These are phyloP conservation scores for Brotula barbata DNA, from an alignment of 2,797 vertebrate species.

Conservation along the genomic window DNA sequence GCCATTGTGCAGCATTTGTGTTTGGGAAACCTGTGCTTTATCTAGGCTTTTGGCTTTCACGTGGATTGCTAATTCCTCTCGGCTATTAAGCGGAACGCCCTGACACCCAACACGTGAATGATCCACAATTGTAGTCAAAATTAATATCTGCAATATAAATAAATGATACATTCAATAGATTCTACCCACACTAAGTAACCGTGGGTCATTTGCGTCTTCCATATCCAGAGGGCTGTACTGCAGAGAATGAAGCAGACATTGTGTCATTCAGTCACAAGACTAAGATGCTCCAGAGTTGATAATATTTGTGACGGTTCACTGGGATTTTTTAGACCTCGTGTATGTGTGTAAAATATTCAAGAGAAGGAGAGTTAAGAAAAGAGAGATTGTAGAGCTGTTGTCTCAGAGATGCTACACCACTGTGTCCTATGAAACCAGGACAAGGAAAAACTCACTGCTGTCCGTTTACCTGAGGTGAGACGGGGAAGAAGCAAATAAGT, in stretches of 20 bases:
- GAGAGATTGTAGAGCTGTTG: conserved; percentile 21
- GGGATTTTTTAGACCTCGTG: conserved; percentile 20
- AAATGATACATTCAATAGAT: conserved; percentile 31
- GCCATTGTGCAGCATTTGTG: conserved; percentile 45
- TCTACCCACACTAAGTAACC: not conserved
- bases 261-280: conserved; percentile 25
- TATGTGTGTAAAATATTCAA: conserved; percentile 23
- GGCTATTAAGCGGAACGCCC: conserved; percentile 21
- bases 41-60: conserved; percentile 19
- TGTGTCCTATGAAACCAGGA: conserved; percentile 41
- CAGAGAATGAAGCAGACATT: conserved; percentile 15
- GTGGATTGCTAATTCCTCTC: conserved; percentile 7
- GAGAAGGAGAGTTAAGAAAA: conserved; percentile 6
- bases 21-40: conserved; percentile 28
- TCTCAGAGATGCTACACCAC: conserved; percentile 1
- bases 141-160: conserved; percentile 57
- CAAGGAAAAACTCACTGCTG: conserved; percentile 17
- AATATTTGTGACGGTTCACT: conserved; percentile 3
- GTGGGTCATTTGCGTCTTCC: conserved; percentile 17
- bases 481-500: conserved; percentile 14
- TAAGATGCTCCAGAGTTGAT: conserved; percentile 12
- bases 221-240: conserved; percentile 16
- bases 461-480: conserved; percentile 33
- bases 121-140: conserved; percentile 4
- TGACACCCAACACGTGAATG: conserved; percentile 14